Evolutionary conservation across 2,888 invertebrate genomes (phyloP).

Genomic region (Archips crataeganus): DNA sequence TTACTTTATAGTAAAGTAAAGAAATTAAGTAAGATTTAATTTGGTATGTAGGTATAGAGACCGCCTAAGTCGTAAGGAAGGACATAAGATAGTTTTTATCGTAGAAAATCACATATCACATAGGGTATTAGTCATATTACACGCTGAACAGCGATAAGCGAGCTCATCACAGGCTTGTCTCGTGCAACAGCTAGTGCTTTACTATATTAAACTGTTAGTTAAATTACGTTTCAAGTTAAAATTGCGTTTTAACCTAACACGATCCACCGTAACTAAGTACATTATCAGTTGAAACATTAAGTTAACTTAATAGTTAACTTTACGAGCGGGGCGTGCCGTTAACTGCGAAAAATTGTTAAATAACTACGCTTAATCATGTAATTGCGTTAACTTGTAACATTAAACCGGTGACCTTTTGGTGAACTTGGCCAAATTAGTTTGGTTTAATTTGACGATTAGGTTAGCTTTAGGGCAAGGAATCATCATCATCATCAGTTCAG

Average conservation of each 20-base stretch:
- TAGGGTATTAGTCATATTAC: too few species aligned
- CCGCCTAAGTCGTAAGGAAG: too few species aligned
- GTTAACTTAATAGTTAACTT: slow-evolving; percentile 9
- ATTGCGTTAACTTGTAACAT: slow-evolving; percentile 8
- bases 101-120: too few species aligned
- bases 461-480: background rate
- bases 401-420: slow-evolving; percentile 2
- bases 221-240: background rate
- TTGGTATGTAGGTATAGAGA: too few species aligned
- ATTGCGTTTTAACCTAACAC: slow-evolving; percentile 7
- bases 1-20: too few species aligned
- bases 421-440: slow-evolving; percentile 21
- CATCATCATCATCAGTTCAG: too few species aligned
- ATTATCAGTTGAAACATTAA: slow-evolving; percentile 20
- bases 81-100: too few species aligned
- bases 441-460: background rate
- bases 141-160: too few species aligned
- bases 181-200: too few species aligned
- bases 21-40: too few species aligned
- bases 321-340: slow-evolving; percentile 14
- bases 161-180: too few species aligned
- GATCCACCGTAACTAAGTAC: slow-evolving; percentile 8
- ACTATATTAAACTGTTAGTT: too few species aligned
- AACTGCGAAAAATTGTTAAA: slow-evolving; percentile 10
- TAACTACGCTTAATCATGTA: slow-evolving; percentile 17